phyloP scores from a whole-genome alignment of 2,113 vertebrate genomes.

The Glaucidium brasilianum region DNA sequence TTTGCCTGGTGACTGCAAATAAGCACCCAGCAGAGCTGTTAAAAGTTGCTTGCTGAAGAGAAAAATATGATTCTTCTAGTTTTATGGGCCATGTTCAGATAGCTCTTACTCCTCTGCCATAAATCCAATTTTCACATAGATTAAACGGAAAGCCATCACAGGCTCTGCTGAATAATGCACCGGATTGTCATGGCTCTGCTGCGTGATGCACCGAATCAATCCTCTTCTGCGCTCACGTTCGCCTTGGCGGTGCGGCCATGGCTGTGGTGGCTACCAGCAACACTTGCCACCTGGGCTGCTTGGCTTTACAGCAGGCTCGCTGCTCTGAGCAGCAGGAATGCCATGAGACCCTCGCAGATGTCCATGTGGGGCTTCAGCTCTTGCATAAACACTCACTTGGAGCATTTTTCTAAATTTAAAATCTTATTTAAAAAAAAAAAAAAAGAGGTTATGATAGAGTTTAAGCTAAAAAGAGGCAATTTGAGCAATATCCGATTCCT shows the following conservation, averaged over 20 bases:
- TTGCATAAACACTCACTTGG: no score
- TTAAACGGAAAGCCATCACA: neutral
- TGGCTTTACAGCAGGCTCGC: neutral
- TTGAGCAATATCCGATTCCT: accelerated
- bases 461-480: neutral
- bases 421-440: neutral
- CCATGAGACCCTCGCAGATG: accelerated
- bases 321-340: accelerated
- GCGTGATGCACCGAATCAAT: neutral
- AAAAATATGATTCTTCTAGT: constrained; percentile 50
- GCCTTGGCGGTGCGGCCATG: accelerated
- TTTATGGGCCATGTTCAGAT: constrained; percentile 31
- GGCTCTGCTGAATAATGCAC: constrained; percentile 6
- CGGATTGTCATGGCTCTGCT: neutral
- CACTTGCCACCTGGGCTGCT: neutral
- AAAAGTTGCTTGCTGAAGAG: constrained; percentile 53
- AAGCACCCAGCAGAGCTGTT: constrained; percentile 56
- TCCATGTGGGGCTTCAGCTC: accelerated
- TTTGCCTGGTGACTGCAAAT: constrained; percentile 61
- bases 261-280: neutral
- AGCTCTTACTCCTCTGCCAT: constrained; percentile 36
- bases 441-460: accelerated
- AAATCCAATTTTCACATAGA: constrained; percentile 59
- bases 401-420: accelerated
- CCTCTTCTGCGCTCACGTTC: accelerated